Evolutionary conservation across 2,797 vertebrate genomes (phyloP), one percentile per base, ranked within the genome.

Genomic region (Pangasius larnaudii): DNA sequence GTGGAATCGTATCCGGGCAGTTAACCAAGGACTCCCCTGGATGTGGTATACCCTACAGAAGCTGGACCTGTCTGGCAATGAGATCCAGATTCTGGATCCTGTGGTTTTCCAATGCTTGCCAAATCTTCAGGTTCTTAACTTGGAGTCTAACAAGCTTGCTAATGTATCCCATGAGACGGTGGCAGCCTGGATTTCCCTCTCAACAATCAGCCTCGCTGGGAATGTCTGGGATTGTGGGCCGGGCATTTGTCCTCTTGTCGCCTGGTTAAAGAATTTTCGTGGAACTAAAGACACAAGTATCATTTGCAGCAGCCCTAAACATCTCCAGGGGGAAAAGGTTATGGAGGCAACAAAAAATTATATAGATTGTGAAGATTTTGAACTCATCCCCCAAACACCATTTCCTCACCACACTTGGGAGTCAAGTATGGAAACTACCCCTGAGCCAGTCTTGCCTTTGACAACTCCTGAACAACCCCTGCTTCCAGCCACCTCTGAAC

Each of bases 141-240:
- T 99, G 95, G 98, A 99, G 95, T 99, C 99, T 93, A 99, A 99
- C 95, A 99, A 99, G 91, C 95, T 99, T 89, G 99, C 98, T 90
- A 99, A 99, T 46, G 96, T 99, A 91, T 98, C 98, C 79, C 98
- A 98, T 93, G 98, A 99, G 93, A 97, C 97, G 16, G 97, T 98
- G 94, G 97, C 96, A 14, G 96, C 98, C 0, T 99, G 98, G 98
- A 98, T 98, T 93, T 99, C 99, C 0, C 95, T 99, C 91, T 98
- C 97, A 90, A 97, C 98, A 91, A 98, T 99, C 91, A 99, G 98
- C 67, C 95, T 99, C 9, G 98, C 99, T 0, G 98, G 98, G 87
- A 99, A 99, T 92, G 97, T 99, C 94, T 99, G 99, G 99, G 98
- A 99, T 94, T 99, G 99, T 91, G 97, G 96, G 87, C 95, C 96